Conservation (phyloP, 2,113 vertebrate species). For the Paralichthys olivaceus region DNA sequence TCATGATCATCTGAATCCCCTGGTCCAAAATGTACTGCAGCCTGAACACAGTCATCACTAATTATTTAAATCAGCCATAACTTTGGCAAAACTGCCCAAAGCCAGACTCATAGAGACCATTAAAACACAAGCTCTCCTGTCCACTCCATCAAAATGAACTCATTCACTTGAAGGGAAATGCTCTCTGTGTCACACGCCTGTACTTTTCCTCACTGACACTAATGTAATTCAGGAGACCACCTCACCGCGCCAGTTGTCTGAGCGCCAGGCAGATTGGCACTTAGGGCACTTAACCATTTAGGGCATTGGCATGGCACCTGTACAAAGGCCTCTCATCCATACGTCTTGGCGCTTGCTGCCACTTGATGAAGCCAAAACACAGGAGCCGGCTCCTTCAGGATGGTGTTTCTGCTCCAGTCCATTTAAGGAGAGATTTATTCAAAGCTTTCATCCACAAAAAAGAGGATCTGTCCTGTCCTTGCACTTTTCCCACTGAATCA, state of each 20-base stretch:
- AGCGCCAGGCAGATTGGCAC: constrained; percentile 79
- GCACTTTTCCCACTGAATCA: constrained; percentile 4
- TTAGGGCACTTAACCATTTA: constrained; percentile 80
- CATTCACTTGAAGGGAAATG: constrained; percentile 66
- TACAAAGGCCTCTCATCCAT: constrained; percentile 67
- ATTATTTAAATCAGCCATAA: background rate
- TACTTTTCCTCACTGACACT: constrained; percentile 75
- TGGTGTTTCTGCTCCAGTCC: constrained; percentile 60
- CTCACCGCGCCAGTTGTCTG: constrained; percentile 75
- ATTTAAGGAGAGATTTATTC: constrained; percentile 62
- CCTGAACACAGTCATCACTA: background rate
- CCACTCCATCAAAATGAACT: constrained; percentile 62
- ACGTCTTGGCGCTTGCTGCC: constrained; percentile 60
- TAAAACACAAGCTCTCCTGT: constrained; percentile 50
- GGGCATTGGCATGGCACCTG: constrained; percentile 75
- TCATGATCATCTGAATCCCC: too few species aligned
- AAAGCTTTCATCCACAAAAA: constrained; percentile 44
- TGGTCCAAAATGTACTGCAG: background rate
- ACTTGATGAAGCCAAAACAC: constrained; percentile 67
- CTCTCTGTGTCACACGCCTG: constrained; percentile 63
- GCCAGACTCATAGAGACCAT: constrained; percentile 58
- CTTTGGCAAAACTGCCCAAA: constrained; percentile 8
- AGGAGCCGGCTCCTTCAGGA: constrained; percentile 46
- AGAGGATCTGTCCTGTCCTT: constrained; percentile 7
- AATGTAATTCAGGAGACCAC: constrained; percentile 73